Percentiles rank a stretch among this genome's conserved stretches.
These are phyloP conservation scores for Phylloscopus collybita DNA, from an alignment of 2,797 vertebrate genomes.

Conservation along the genomic window DNA sequence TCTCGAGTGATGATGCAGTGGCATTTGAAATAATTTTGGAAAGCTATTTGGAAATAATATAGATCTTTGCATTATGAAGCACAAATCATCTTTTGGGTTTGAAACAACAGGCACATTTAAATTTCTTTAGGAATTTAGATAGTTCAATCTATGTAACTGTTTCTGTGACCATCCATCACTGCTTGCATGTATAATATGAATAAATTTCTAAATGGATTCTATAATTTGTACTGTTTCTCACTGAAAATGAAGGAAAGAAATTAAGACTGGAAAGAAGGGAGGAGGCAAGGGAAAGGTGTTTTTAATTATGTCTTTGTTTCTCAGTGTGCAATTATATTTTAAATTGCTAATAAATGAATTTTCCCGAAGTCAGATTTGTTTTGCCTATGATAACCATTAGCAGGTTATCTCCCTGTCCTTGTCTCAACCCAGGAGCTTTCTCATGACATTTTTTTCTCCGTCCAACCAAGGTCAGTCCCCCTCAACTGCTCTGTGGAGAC, in stretches of 20 bases:
- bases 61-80: background rate
- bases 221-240: fast-evolving
- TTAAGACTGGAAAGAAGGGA: background rate
- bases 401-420: background rate
- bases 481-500: background rate
- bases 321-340: background rate
- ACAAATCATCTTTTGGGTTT: background rate
- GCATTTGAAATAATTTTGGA: background rate
- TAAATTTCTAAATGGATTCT: background rate
- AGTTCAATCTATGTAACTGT: background rate
- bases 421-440: background rate
- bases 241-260: background rate
- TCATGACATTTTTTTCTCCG: background rate
- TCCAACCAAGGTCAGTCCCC: background rate
- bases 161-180: background rate
- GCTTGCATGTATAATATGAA: background rate
- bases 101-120: background rate
- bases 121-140: background rate
- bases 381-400: background rate
- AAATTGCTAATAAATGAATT: background rate
- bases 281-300: background rate
- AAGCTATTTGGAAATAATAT: background rate
- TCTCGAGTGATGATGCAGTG: background rate
- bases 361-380: background rate
- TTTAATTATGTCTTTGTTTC: background rate